Base-by-base conservation (phyloP, 1,140 invertebrate genomes). In the Drosophila nigromelanica region DNA sequence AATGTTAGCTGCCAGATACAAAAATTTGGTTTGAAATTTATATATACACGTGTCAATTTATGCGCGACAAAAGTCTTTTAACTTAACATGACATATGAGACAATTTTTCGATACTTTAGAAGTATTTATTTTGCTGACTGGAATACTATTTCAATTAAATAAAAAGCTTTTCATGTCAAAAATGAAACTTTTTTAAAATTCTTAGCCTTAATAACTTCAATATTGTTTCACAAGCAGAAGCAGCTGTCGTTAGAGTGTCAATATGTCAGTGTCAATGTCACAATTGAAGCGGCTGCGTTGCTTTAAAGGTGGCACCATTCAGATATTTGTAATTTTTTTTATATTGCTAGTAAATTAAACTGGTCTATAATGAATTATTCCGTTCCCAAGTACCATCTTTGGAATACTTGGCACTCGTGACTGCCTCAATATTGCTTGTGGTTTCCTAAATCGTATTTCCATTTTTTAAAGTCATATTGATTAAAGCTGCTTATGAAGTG, bases 31-130 rank as follows among this genome's bases (percentile, higher is more conserved):
- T 15, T 39, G 10, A 14, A 52, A 1, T 33, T 33, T 24, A 81
- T 69, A 76, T 71, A 69, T 61, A 78, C 68, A 71, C 73, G 71
- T 89, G 83, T 83, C 83, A 79, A 89, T 87, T 87, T 86, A 69
- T 66, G 76, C 78, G 52, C 24, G 15, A 64, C 54, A 72, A 60
- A 50, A 60, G 15, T 5, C 7, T 40, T 66, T 48, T 37, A 45
- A 18, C 27, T 37, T 5, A 33, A 69, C 30, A 52, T 33, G 33
- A 62, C 55, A 71, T 61, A 52, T 61, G 66, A 56, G 68, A 64
- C 60, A 64, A 55, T 54, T 56, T 69, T 3, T n/a, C 33, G n/a
- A 33, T 51, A 11, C 35, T 7, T 15, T n/a, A 1, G 0, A 10
- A 24, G 7, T 27, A 8, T 70, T 59, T 33, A 33, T 48, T 51